Conservation (phyloP, 92 coral and sea anemone species). For the Diadumene lineata region DNA sequence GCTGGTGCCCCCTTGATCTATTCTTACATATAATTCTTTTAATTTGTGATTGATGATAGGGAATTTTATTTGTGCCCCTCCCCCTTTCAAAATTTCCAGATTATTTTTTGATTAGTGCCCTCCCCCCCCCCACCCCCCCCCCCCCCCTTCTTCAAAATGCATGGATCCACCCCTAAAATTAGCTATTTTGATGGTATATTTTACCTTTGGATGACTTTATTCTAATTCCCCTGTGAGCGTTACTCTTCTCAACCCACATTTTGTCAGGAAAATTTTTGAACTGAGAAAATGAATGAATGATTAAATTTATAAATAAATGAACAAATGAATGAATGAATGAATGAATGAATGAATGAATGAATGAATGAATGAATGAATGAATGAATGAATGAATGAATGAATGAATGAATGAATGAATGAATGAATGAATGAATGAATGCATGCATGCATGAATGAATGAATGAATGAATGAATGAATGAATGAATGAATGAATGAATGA, state of each 20-base stretch:
- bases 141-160: no score
- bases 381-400: not conserved
- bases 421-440: not conserved
- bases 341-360: not conserved
- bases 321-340: not conserved
- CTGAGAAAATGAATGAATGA: conserved; percentile 31
- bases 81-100: no score
- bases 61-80: no score
- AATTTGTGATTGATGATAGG: no score
- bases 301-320: not conserved
- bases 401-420: not conserved
- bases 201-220: conserved; percentile 76
- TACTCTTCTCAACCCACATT: conserved; percentile 96
- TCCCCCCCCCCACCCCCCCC: no score
- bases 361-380: not conserved
- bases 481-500: not conserved
- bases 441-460: not conserved
- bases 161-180: not conserved
- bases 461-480: not conserved
- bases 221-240: conserved; percentile 86
- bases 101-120: no score
- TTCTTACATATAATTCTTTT: no score
- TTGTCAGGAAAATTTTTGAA: conserved; percentile 67
- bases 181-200: not conserved
- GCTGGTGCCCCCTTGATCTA: no score